Evolutionary conservation across 1,140 invertebrate species (phyloP).

Genomic region (Colletes gigas): DNA sequence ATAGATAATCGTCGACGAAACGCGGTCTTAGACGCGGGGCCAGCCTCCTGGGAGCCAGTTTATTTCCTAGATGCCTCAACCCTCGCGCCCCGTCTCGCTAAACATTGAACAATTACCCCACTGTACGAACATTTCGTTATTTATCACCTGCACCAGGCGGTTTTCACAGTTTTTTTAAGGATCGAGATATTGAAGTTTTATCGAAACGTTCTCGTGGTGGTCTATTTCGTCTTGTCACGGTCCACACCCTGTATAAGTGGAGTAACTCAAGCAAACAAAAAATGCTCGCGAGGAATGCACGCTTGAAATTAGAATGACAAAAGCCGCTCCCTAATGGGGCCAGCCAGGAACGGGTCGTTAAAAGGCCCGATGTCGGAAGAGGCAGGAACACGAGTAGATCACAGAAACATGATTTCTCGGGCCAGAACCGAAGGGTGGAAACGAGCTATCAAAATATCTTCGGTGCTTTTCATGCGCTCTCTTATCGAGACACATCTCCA

Average conservation of each 20-base stretch:
- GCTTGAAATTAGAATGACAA: conserved; percentile 43
- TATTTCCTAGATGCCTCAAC: neutral
- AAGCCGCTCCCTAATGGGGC: conserved; percentile 30
- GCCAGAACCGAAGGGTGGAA: neutral
- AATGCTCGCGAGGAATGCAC: conserved; percentile 8
- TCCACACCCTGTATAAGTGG: neutral
- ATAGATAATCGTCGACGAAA: conserved; percentile 18
- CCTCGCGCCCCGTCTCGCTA: too few relatives aligned
- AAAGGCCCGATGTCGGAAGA: conserved; percentile 18
- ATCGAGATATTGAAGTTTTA: too few relatives aligned
- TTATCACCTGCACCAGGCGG: too few relatives aligned
- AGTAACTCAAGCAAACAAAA: conserved; percentile 29
- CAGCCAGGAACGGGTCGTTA: conserved; percentile 13
- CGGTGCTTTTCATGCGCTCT: neutral
- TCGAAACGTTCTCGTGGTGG: too few relatives aligned
- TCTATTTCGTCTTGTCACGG: neutral
- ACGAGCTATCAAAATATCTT: neutral
- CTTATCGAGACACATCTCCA: conserved; percentile 8
- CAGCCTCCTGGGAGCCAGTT: neutral
- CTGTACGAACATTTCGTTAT: too few relatives aligned
- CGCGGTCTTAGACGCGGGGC: too few relatives aligned
- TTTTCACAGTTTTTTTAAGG: too few relatives aligned
- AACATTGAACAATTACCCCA: too few relatives aligned
- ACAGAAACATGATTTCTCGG: conserved; percentile 10
- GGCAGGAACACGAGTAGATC: conserved; percentile 9